Conservation (phyloP, 2,797 vertebrate species). For the Crax fasciolata region DNA sequence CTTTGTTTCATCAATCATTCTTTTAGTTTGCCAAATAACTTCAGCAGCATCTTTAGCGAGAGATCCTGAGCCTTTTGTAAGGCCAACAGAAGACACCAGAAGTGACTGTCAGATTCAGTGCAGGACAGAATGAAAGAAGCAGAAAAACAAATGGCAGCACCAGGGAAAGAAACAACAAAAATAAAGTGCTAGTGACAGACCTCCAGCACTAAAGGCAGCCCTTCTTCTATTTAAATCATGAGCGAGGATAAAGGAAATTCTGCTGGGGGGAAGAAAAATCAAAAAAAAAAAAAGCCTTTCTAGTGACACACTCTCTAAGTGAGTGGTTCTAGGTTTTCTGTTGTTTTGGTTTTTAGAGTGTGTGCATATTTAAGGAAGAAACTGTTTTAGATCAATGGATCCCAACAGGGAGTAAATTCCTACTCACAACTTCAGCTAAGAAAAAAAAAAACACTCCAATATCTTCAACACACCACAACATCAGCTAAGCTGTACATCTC, state of each 20-base stretch:
- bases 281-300: neutral
- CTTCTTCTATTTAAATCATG: neutral
- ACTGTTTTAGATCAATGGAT: neutral
- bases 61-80: neutral
- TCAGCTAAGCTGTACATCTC: neutral
- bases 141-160: neutral
- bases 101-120: neutral
- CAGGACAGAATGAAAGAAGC: neutral
- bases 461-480: neutral
- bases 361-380: neutral
- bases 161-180: neutral
- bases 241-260: neutral
- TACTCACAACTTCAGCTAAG: neutral
- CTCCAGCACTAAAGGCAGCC: neutral
- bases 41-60: neutral
- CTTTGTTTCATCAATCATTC: neutral
- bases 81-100: neutral
- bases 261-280: neutral
- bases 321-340: accelerated
- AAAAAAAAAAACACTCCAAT: neutral
- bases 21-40: neutral
- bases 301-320: accelerated
- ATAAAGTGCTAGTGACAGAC: accelerated
- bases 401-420: neutral
- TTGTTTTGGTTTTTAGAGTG: neutral